Evolutionary conservation across 2,113 vertebrate genomes (phyloP), one percentile per base, ranked within the genome.

Genomic region (Neotoma lepida): DNA sequence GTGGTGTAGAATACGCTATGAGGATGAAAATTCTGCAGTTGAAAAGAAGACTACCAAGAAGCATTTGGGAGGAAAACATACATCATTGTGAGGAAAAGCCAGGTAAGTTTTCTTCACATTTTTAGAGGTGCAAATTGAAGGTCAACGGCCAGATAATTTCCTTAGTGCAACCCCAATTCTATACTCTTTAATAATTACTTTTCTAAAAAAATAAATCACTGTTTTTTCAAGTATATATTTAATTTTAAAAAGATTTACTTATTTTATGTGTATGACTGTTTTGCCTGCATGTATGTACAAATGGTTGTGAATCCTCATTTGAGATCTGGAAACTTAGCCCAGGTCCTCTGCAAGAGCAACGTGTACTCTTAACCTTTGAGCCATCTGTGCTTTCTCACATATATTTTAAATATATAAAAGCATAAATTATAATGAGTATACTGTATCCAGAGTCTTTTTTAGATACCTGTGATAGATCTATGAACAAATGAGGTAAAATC

Each of bases 1-100:
- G 4, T 20, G 24, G 2, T 7, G 8, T 12, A 39, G n/a, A 28
- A 82, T 76, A 0, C 39, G 39, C 8, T 6, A 15, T 2, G 0
- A 35, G 26, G 1, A 35, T 49, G 17, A 33, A 41, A 66, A 49
- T 58, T 95, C 26, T 77, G 33, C 14, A 58, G 7, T 41, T 86
- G 44, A 30, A 46, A 56, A 41, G 12, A 28, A 35, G 12, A 30
- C 30, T 39, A 46, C 9, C 24, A 91, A 24, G 9, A 63, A 61
- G 6, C 26, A 54, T 28, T 87, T 7, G 4, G 54, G 26, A 87
- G 35, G 5, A n/a, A 81, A 91, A n/a, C 33, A 64, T 0, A 15
- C 1, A 68, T 20, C 33, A 56, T 56, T 92, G n/a, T 14, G 6
- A 88, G 12, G 33, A 66, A 66, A 81, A 58, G 2, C 9, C n/a